Base-by-base conservation (phyloP, 2,888 invertebrate species). In the Thalpophila matura region DNA sequence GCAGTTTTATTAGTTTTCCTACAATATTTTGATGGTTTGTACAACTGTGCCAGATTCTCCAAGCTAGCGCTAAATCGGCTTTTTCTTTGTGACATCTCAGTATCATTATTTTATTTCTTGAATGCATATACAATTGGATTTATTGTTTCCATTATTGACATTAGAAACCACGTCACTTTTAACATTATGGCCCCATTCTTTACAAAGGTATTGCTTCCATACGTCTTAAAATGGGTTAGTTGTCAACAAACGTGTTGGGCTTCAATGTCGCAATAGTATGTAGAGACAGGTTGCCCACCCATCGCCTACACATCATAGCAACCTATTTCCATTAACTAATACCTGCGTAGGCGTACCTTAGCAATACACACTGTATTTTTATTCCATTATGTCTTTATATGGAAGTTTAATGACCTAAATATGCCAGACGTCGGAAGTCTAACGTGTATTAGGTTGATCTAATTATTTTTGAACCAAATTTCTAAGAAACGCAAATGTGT, bases 1-100 rank as follows among this genome's bases (percentile, higher is more conserved):
- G n/a, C 33, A 60, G 37, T 58, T 80, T 74, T 71, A 78, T 77
- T 68, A 42, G 47, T 61, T 59, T 70, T 61, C 71, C 43, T 50
- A 53, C 55, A 63, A 60, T 71, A 64, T 71, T 64, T 57, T 65
- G 50, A 67, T 67, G n/a, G 54, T 55, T 43, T 26, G 26, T 31
- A 50, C 56, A 47, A 49, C 20, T 56, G 57, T 77, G 50, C 57
- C 53, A 71, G 62, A 70, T 57, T 56, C 9, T 55, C 40, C 37
- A 53, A 49, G 24, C 26, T 31, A 2, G 10, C 42, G 12, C 6
- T n/a, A 12, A 6, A 38, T 38, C 33, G n/a, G 10, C 5, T 16
- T 47, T 57, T 60, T 59, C 16, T 42, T 49, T 18, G 5, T 40
- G 24, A 16, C 40, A 31, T 47, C 14, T 35, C n/a, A n/a, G 9